Base-by-base conservation (phyloP, 2,888 invertebrate species). In the Perdita meconis region DNA sequence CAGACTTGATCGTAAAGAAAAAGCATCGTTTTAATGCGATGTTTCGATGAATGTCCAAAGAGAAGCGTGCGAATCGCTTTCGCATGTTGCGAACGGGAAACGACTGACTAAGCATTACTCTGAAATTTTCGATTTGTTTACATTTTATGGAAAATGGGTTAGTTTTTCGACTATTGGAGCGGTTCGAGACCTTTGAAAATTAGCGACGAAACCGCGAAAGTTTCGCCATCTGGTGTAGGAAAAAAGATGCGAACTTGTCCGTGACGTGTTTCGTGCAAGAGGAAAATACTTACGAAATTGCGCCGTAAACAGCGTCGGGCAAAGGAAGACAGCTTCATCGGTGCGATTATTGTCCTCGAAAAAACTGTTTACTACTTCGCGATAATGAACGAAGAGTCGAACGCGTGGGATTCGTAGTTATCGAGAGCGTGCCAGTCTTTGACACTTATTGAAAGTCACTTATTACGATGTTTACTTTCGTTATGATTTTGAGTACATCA, bases 1-100 rank as follows among this genome's bases (percentile, higher is more conserved):
- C 69, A 67, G 81, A 81, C 89, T 89, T 75, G 10, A 77, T 24
- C 24, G 57, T 42, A 78, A 65, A 82, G 24, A 77, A 79, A 10
- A 81, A 67, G 63, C 50, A 55, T 76, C 47, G 57, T n/a, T 80
- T 80, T 51, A 75, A n/a, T 6, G 55, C 12, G n/a, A 77, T 64
- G 3, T 51, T n/a, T 10, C 40, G 16, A 22, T 47, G 30, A 30
- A 34, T 51, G 1, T 47, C 36, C 26, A 55, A 6, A 13, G 16
- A 42, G 4, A 34, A 19, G 38, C 8, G 34, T 2, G 47, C 34
- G 5, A 60, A 10, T 16, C 8, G 67, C 24, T 64, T 64, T n/a
- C 13, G 44, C 6, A 60, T 13, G 1, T 44, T 34, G 19, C 13
- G 30, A 26, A 1, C 40, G 5, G 63, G 26, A 26, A 53, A 4